Conservation (phyloP, 2,888 invertebrate species). For the Stomorhina lunata region DNA sequence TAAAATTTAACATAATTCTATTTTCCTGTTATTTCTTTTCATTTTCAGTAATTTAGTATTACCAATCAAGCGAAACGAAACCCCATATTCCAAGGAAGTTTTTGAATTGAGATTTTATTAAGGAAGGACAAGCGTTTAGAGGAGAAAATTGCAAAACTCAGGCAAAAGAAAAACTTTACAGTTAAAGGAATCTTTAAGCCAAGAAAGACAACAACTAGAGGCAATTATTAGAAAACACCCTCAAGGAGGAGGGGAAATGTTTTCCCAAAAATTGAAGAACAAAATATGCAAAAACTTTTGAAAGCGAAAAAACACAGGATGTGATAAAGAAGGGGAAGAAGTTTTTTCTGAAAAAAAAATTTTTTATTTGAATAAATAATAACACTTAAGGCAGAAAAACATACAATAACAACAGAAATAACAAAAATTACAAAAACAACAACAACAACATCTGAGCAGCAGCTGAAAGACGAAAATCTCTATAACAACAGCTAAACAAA, state of each 20-base stretch:
- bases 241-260: neutral
- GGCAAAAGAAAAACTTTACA: neutral
- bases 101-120: too few species aligned
- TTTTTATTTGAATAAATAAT: constrained; percentile 38
- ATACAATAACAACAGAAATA: constrained; percentile 7
- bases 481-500: constrained; percentile 15
- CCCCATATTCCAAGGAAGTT: too few species aligned
- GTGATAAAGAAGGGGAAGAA: neutral
- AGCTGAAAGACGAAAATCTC: neutral
- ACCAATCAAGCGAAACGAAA: too few species aligned
- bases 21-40: too few species aligned
- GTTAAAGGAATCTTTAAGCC: neutral
- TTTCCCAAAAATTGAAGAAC: neutral
- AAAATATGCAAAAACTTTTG: neutral
- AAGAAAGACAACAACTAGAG: neutral
- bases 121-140: too few species aligned
- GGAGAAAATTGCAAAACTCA: neutral
- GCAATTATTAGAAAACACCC: constrained; percentile 1
- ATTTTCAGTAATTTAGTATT: too few species aligned
- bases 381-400: constrained; percentile 36
- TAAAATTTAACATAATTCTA: too few species aligned
- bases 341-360: constrained; percentile 2
- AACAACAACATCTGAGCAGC: neutral
- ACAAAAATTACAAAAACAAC: constrained; percentile 3
- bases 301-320: neutral